Evolutionary conservation across 2,797 vertebrate species (phyloP), one percentile per base, ranked within the genome.

Genomic region (Austrolebias charrua): DNA sequence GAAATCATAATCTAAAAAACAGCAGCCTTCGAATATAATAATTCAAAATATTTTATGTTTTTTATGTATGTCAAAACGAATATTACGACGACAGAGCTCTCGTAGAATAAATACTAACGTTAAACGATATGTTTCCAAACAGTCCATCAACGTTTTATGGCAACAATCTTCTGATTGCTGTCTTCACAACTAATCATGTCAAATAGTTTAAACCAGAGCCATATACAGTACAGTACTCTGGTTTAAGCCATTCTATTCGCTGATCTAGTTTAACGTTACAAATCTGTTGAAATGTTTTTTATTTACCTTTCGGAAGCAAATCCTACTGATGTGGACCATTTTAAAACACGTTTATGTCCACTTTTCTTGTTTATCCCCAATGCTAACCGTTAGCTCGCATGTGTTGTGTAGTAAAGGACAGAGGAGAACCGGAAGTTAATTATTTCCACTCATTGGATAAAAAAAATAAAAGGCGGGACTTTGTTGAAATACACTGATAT

Each of bases 221-320:
- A n/a, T n/a, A n/a, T n/a, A n/a, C n/a, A n/a, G n/a, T n/a, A n/a
- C n/a, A n/a, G n/a, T n/a, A n/a, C n/a, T n/a, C n/a, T n/a, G n/a
- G n/a, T n/a, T n/a, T n/a, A n/a, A n/a, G n/a, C n/a, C 2, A 5
- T 28, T 2, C 6, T 3, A 5, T 31, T 44, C 12, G 18, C 1
- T 24, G 4, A 8, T 28, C 49, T 49, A 11, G 24, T 12, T 60
- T 29, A 10, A n/a, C 13, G 6, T 1, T 31, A n/a, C 35, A 49
- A 2, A 6, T 49, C 6, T 44, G n/a, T 4, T 51, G 88, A 13
- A n/a, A 13, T 13, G 10, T 92, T 76, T 24, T 24, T 24, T 61
- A 96, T 93, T 78, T 62, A 96, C 97, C 94, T 96, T 95, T 61
- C 96, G 89, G 43, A 89, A 81, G 40, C 86, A 82, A 38, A 82